These are phyloP conservation scores for Himalopsyche tibetana DNA, from an alignment of 2,888 invertebrate genomes.

Conservation along the genomic window DNA sequence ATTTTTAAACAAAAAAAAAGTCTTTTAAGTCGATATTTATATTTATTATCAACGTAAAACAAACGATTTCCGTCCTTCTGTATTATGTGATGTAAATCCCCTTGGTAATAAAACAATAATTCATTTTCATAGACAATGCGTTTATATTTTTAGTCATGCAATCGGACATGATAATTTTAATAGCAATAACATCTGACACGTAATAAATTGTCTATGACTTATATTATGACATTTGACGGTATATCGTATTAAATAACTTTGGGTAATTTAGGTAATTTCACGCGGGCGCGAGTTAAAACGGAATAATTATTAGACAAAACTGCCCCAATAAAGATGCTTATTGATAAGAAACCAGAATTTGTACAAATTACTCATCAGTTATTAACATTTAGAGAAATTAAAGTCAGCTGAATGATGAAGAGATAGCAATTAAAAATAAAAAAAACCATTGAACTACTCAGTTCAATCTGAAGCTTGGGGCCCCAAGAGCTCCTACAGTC, in stretches of 20 bases:
- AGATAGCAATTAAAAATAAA: neutral
- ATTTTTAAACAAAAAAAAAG: no score
- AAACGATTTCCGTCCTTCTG: no score
- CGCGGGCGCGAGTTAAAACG: conserved; percentile 51
- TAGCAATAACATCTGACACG: conserved; percentile 51
- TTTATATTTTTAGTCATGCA: conserved; percentile 46
- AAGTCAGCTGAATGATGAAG: neutral
- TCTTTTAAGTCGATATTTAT: no score
- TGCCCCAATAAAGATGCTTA: conserved; percentile 17
- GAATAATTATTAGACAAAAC: conserved; percentile 45
- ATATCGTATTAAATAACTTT: conserved; percentile 46
- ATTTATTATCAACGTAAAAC: no score
- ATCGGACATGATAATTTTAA: conserved; percentile 24
- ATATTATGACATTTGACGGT: conserved; percentile 60
- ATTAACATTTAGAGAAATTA: neutral
- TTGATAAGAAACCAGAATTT: conserved; percentile 20
- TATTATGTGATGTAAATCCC: neutral
- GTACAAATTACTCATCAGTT: neutral
- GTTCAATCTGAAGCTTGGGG: no score
- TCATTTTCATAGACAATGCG: neutral
- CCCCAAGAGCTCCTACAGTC: no score
- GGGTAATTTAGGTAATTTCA: conserved; percentile 53
- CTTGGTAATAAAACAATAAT: neutral
- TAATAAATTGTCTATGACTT: conserved; percentile 61
- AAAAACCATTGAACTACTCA: no score